phyloP scores from a whole-genome alignment of 1,140 invertebrate species.

The Dendrolimus punctatus region DNA sequence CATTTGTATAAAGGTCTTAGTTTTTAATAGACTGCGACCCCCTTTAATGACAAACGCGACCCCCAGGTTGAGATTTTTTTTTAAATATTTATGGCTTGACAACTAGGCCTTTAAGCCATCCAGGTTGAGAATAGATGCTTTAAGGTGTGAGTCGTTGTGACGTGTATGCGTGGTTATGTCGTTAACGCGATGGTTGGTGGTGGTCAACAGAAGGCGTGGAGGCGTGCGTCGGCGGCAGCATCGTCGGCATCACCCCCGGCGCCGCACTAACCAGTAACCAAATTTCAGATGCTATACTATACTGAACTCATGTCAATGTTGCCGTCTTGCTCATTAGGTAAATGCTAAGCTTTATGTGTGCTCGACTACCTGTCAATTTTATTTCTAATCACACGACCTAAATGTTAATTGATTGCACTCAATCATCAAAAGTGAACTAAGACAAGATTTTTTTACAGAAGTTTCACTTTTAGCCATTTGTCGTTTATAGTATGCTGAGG shows the following conservation, averaged over 20 bases:
- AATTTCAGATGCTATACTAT: constrained; percentile 67
- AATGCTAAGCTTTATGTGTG: constrained; percentile 32
- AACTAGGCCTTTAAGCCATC: too few species aligned
- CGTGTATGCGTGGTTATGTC: constrained; percentile 8
- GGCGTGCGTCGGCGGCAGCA: constrained; percentile 71
- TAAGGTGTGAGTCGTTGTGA: not conserved
- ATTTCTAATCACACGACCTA: not conserved
- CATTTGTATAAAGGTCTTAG: too few species aligned
- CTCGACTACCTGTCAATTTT: constrained; percentile 5
- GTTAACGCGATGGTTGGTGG: constrained; percentile 30
- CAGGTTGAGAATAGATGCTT: not conserved
- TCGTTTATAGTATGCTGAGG: too few species aligned
- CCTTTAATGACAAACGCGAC: too few species aligned
- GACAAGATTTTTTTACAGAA: too few species aligned
- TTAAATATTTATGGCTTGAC: too few species aligned
- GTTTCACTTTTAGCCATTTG: too few species aligned
- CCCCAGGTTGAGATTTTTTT: not conserved
- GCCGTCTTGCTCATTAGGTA: constrained; percentile 50
- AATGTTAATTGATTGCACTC: too few species aligned
- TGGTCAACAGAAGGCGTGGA: constrained; percentile 69
- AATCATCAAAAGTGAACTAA: too few species aligned
- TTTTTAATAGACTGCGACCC: too few species aligned
- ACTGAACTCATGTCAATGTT: constrained; percentile 46
- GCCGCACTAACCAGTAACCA: constrained; percentile 71
- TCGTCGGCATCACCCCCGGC: constrained; percentile 71